Conservation (phyloP, 2,797 vertebrate genomes). For the Macrochelys suwanniensis region DNA sequence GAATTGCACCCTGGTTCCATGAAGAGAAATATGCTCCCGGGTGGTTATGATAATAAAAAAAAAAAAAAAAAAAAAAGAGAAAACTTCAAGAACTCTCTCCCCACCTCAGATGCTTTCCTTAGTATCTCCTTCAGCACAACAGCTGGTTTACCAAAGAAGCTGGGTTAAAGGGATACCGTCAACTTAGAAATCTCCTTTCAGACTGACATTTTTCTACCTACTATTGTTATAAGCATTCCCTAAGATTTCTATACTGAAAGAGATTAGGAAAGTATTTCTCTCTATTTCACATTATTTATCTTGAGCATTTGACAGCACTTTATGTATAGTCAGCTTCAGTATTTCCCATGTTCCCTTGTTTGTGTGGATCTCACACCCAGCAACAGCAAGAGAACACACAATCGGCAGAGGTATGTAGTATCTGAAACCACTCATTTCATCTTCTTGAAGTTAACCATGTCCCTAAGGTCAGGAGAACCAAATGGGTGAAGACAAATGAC, state of each 20-base stretch:
- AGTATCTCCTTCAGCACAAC: neutral
- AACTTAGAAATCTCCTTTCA: neutral
- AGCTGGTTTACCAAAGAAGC: neutral
- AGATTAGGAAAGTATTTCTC: neutral
- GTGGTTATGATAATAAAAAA: too few relatives aligned
- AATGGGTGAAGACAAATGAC: neutral
- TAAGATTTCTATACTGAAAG: neutral
- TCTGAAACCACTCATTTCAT: neutral
- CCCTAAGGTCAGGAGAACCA: neutral
- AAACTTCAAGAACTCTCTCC: neutral
- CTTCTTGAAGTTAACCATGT: neutral
- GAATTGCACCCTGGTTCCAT: neutral
- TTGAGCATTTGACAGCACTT: neutral
- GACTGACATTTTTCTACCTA: neutral
- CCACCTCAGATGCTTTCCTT: neutral
- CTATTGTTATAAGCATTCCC: neutral
- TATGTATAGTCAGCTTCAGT: neutral
- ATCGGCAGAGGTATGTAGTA: neutral
- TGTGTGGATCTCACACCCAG: neutral
- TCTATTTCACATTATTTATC: neutral
- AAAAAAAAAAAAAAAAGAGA: neutral
- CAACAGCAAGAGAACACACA: neutral
- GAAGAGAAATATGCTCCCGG: neutral
- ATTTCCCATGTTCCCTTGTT: neutral
- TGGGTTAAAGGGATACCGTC: neutral